Evolutionary conservation across 2,113 vertebrate species (phyloP), one percentile per base, ranked within the genome.

Genomic region (Ochotona curzoniae): DNA sequence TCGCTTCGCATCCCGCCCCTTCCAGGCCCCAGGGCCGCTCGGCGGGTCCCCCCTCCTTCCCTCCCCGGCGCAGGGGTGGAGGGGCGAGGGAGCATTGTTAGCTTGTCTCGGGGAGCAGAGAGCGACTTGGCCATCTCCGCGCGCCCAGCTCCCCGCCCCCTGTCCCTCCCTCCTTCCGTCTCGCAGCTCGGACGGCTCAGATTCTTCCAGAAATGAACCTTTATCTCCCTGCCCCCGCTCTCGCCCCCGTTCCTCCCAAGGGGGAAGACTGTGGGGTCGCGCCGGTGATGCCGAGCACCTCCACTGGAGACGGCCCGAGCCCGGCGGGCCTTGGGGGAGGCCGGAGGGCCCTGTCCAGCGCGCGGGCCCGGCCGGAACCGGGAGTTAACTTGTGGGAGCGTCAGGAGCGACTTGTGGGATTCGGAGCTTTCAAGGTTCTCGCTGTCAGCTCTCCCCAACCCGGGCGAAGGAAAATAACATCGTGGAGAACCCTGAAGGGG

Each of bases 191-290:
- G 35, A 83, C 81, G 12, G 26, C 44, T 74, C 64, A 21, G 87
- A 86, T 93, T 60, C 63, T 94, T 96, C 73, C 76, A 93, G 93
- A 96, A 96, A 89, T 20, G 49, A 93, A 81, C 60, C 82, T 83
- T 35, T 67, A 44, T 84, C 35, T 90, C 11, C 30, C 26, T 7
- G 14, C 23, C 38, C 38, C 38, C 38, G 38, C 38, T 44, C 38
- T 44, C 38, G 38, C 38, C 38, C 38, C 38, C 38, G 38, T 82
- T 69, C 8, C 30, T 18, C 63, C 75, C 47, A 21, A 61, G 86
- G 47, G 69, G 81, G 79, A 61, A 64, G 51, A n/a, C 60, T 44
- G 75, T 81, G 51, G 57, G 60, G 8, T 91, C 11, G 71, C 76
- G 28, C 26, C 26, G 28, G 80, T 91, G 71, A 64, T 57, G 17